Percentiles rank a stretch among this genome's conserved stretches.
Conservation (phyloP, 35 echinoderm and acorn worm species). For the Nesometra sesokonis region DNA sequence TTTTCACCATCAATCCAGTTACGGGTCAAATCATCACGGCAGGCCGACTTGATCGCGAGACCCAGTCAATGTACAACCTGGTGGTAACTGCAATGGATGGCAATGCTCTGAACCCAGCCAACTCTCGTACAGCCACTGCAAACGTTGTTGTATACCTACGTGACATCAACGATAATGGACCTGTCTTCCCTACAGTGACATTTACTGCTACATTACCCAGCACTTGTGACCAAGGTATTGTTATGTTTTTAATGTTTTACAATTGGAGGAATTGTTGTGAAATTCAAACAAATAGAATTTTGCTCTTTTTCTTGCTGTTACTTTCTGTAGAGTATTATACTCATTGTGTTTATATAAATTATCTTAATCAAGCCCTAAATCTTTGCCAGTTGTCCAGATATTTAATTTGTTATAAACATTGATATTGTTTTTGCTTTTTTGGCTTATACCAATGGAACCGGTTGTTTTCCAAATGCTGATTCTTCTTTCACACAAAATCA, state of each 20-base stretch:
- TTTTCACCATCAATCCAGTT: constrained; percentile 82
- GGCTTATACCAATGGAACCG: too few relatives aligned
- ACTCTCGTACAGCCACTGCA: constrained; percentile 10
- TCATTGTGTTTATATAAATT: too few relatives aligned
- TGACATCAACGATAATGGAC: constrained; percentile 82
- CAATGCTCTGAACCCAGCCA: background rate
- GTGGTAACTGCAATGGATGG: constrained; percentile 64
- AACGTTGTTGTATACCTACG: constrained; percentile 48
- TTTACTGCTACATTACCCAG: constrained; percentile 38
- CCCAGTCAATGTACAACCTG: constrained; percentile 44
- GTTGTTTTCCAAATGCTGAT: too few relatives aligned
- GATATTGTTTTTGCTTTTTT: too few relatives aligned
- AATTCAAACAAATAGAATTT: too few relatives aligned
- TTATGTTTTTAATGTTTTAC: background rate
- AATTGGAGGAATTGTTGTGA: too few relatives aligned
- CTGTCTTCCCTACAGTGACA: constrained; percentile 26
- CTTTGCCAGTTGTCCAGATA: too few relatives aligned
- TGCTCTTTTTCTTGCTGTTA: too few relatives aligned
- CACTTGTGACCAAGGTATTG: constrained; percentile 28
- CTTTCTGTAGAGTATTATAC: too few relatives aligned
- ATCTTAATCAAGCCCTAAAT: too few relatives aligned
- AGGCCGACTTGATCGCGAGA: constrained; percentile 63
- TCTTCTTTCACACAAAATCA: too few relatives aligned
- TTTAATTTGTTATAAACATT: too few relatives aligned
- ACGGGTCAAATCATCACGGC: constrained; percentile 66